These are phyloP conservation scores for Hypomesus transpacificus DNA, from an alignment of 2,113 vertebrate species.

Conservation along the genomic window DNA sequence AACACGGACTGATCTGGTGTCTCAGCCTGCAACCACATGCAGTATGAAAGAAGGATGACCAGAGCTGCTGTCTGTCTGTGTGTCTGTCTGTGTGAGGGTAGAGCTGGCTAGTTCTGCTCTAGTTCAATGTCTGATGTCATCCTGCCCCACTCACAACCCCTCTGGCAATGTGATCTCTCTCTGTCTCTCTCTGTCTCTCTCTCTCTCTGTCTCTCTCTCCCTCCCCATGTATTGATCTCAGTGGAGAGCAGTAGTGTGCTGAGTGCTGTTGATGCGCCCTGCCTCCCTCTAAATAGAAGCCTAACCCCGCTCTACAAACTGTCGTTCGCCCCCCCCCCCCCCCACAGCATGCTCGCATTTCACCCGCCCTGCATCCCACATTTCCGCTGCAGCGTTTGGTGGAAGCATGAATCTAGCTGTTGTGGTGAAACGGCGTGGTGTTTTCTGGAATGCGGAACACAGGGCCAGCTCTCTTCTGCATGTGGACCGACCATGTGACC, in stretches of 20 bases:
- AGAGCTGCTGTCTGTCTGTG: neutral
- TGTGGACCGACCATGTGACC: neutral
- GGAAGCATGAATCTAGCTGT: conserved; percentile 1
- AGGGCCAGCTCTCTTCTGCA: neutral
- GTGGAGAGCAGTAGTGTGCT: conserved; percentile 21
- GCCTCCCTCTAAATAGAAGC: conserved; percentile 49
- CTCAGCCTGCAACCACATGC: too few species aligned
- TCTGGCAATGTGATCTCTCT: neutral
- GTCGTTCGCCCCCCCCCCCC: too few species aligned
- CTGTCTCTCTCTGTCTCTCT: conserved; percentile 20
- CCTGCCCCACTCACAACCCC: neutral
- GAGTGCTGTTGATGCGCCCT: conserved; percentile 31
- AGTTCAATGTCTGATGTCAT: neutral
- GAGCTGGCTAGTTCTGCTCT: neutral
- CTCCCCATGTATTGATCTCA: conserved; percentile 24
- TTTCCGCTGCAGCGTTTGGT: neutral
- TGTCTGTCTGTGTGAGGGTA: neutral
- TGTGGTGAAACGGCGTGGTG: neutral
- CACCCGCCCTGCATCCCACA: conserved; percentile 53
- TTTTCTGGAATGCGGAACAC: neutral
- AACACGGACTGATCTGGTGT: too few species aligned
- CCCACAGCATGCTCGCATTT: conserved; percentile 55
- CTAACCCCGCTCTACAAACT: conserved; percentile 42
- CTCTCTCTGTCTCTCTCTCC: neutral
- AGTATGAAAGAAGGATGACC: too few species aligned